Conservation (phyloP, 2,888 invertebrate species). For the Drosophila tripunctata region DNA sequence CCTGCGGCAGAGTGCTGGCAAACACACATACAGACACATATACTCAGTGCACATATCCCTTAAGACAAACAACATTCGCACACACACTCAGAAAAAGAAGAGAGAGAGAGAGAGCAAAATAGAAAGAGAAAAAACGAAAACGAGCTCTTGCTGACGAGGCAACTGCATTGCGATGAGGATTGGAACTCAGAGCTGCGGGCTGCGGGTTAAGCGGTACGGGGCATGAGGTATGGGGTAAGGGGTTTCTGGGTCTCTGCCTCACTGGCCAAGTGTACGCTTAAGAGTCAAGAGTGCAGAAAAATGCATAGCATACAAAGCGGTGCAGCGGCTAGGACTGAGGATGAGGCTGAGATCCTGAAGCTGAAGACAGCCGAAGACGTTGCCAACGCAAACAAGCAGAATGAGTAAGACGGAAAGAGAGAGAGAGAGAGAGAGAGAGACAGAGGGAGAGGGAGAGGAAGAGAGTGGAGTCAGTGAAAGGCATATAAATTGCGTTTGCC, state of each 20-base stretch:
- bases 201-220: not conserved
- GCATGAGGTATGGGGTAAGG: not conserved
- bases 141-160: conserved; percentile 59
- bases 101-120: not conserved
- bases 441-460: not conserved
- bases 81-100: conserved; percentile 2
- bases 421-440: not conserved
- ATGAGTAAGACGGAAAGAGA: too few relatives aligned
- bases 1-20: conserved; percentile 73
- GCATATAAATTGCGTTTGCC: conserved; percentile 74
- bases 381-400: conserved; percentile 61
- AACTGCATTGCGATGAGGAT: conserved; percentile 11
- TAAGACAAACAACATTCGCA: conserved; percentile 76
- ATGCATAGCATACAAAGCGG: conserved; percentile 74
- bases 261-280: conserved; percentile 76
- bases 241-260: conserved; percentile 26
- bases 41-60: conserved; percentile 66
- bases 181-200: not conserved
- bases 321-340: conserved; percentile 9
- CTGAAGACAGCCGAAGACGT: conserved; percentile 47
- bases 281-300: conserved; percentile 79
- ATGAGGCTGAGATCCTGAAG: conserved; percentile 6
- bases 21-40: conserved; percentile 42
- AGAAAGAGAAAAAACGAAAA: conserved; percentile 33
- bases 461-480: conserved; percentile 44